phyloP scores from a whole-genome alignment of 1,140 invertebrate species.

The Drosophila pachea region DNA sequence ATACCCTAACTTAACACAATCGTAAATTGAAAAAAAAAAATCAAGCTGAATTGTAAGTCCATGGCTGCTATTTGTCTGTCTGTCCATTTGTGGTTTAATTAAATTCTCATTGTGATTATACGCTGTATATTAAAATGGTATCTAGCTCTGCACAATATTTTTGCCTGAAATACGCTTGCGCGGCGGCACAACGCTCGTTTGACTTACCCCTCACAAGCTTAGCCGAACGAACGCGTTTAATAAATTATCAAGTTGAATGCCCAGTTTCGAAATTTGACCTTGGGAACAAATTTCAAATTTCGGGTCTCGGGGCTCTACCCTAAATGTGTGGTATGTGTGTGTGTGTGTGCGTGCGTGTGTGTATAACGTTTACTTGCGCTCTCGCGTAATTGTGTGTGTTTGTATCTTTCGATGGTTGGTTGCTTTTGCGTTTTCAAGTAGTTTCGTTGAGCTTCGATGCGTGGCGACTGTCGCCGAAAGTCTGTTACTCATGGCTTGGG shows the following conservation, averaged over 20 bases:
- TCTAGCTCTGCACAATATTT: constrained; percentile 31
- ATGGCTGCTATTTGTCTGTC: too few relatives aligned
- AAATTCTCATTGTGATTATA: background rate
- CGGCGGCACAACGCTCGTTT: constrained; percentile 8
- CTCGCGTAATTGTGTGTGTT: background rate
- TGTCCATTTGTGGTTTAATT: background rate
- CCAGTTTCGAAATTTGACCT: constrained; percentile 77
- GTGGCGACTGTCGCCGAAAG: constrained; percentile 42
- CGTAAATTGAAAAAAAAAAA: too few relatives aligned
- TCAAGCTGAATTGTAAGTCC: too few relatives aligned
- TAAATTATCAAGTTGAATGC: constrained; percentile 78
- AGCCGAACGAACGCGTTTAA: constrained; percentile 71
- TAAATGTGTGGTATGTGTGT: constrained; percentile 8
- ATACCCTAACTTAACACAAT: background rate
- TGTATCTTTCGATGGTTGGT: constrained; percentile 16
- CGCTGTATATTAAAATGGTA: constrained; percentile 7
- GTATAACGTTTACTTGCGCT: background rate
- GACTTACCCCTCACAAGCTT: constrained; percentile 59
- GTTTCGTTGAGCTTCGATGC: constrained; percentile 48
- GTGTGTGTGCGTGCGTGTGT: constrained; percentile 3
- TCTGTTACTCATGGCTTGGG: constrained; percentile 39
- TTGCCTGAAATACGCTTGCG: constrained; percentile 37
- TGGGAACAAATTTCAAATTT: constrained; percentile 74
- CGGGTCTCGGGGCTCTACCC: constrained; percentile 38
- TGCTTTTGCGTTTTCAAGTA: constrained; percentile 32